Evolutionary conservation across 1,140 invertebrate genomes (phyloP).

Genomic region (Pogonomyrmex californicus): DNA sequence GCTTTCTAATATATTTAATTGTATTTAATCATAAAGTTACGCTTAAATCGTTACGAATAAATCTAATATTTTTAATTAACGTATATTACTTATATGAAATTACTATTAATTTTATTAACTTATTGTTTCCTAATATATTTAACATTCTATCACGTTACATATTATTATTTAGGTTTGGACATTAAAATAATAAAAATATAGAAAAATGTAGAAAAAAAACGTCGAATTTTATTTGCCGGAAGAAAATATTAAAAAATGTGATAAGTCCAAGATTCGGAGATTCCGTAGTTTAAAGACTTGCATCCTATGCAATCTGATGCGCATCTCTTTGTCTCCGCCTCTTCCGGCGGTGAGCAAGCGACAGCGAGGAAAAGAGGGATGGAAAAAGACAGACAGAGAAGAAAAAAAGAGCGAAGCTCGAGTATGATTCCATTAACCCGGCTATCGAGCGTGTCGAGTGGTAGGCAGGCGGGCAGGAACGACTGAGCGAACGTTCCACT

Average conservation of each 20-base stretch:
- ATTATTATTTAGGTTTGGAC: background rate
- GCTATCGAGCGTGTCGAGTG: slow-evolving; percentile 54
- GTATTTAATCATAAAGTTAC: too few species aligned
- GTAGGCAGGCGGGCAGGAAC: slow-evolving; percentile 33
- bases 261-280: background rate
- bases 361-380: background rate
- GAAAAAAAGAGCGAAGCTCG: slow-evolving; percentile 46
- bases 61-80: background rate
- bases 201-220: background rate
- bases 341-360: background rate
- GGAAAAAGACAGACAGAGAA: background rate
- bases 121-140: background rate
- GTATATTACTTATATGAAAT: background rate
- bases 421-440: slow-evolving; percentile 68
- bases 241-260: background rate
- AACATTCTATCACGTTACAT: background rate
- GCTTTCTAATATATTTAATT: background rate
- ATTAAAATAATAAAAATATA: background rate
- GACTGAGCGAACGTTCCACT: slow-evolving; percentile 63
- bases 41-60: background rate
- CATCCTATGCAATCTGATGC: slow-evolving; percentile 13
- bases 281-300: slow-evolving; percentile 12
- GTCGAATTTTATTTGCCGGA: background rate
- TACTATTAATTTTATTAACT: background rate
- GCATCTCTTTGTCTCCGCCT: slow-evolving; percentile 33